Conservation (phyloP, 2,888 invertebrate genomes). For the Philereme transversata region DNA sequence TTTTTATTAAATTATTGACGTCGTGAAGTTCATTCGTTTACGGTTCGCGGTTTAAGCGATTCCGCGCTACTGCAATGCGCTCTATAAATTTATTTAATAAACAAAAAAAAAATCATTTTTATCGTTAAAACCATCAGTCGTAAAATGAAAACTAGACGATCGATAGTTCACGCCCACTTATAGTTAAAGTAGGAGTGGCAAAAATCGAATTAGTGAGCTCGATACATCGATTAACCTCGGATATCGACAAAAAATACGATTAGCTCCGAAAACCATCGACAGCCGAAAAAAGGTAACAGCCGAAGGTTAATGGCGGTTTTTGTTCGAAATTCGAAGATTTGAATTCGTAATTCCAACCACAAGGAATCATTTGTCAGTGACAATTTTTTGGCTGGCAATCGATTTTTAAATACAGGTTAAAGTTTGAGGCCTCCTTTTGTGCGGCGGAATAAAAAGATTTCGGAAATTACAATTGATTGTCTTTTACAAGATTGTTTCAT, state of each 20-base stretch:
- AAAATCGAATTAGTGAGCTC: conserved; percentile 79
- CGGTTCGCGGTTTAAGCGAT: conserved; percentile 47
- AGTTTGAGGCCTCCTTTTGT: conserved; percentile 48
- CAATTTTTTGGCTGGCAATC: conserved; percentile 82
- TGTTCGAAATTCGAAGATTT: conserved; percentile 81
- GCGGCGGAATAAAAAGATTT: conserved; percentile 39
- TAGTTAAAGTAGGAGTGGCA: conserved; percentile 71
- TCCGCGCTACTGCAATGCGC: conserved; percentile 43
- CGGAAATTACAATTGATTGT: conserved; percentile 29
- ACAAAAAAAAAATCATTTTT: neutral
- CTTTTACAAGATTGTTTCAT: conserved; percentile 8
- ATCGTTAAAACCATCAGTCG: conserved; percentile 26
- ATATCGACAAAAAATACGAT: conserved; percentile 81
- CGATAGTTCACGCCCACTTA: conserved; percentile 77
- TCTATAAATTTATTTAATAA: conserved; percentile 1
- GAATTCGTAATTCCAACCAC: conserved; percentile 83
- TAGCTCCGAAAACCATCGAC: conserved; percentile 81
- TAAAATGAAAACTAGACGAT: conserved; percentile 57
- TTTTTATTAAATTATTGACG: conserved; percentile 77
- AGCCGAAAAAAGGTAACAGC: conserved; percentile 79
- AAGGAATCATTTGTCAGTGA: conserved; percentile 84
- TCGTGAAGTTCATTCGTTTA: conserved; percentile 47
- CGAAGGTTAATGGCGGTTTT: conserved; percentile 80
- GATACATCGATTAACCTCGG: conserved; percentile 79
- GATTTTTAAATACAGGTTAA: conserved; percentile 83